Base-by-base conservation (phyloP, 2,797 vertebrate species). In the Gymnothorax reevesii region DNA sequence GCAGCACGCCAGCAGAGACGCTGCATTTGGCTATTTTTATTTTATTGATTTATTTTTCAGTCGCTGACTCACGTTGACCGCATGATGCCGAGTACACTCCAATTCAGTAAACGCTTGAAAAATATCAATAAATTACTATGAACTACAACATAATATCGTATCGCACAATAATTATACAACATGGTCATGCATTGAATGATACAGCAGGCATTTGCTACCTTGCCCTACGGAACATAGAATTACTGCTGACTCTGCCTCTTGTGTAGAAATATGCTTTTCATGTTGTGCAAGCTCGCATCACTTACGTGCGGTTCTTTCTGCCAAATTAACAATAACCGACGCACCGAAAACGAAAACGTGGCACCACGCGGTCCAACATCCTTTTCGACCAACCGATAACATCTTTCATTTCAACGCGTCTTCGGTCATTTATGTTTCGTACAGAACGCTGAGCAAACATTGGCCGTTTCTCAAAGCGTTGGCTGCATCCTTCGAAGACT, bases 221-320 rank as follows among this genome's bases (percentile, higher is more conserved):
- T 33, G 9, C 15, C 73, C 15, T n/a, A 3, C 64, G 25, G 7
- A 69, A 71, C 71, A 42, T 13, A 55, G 52, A 82, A 57, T 87
- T 64, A 15, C 27, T 64, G 25, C 85, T 9, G n/a, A 9, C 49
- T 1, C 49, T 20, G 54, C 49, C 75, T 22, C 7, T 49, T 77
- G n/a, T 7, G n/a, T 80, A 22, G 4, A 54, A 55, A 80, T 59
- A 33, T 42, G 12, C 2, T 83, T 83, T 33, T 60, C 27, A 59
- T 83, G 13, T 60, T 83, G 22, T 49, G 66, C 27, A 52, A 27
- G 69, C 15, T 42, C n/a, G 12, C n/a, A 15, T 59, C 91, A 97
- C 96, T 97, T 95, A 97, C 96, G 93, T 89, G 95, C 92, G 91
- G 88, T 94, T 93, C 96, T 92, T 89, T 97, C 96, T 89, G 94